phyloP scores from a whole-genome alignment of 2,113 vertebrate species.

The Poeciliopsis prolifica region DNA sequence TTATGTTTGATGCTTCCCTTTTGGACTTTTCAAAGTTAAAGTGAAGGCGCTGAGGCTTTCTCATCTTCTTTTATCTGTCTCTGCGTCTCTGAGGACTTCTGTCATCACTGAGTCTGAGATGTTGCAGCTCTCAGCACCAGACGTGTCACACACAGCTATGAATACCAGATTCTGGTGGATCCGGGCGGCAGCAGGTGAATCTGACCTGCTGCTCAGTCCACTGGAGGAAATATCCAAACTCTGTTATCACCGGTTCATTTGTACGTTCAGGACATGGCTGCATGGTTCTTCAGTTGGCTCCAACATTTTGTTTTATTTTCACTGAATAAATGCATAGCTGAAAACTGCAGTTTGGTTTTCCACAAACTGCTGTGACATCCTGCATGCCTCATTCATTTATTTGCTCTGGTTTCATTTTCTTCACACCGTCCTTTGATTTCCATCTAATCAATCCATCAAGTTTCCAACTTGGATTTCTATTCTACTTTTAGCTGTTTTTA shows the following conservation, averaged over 20 bases:
- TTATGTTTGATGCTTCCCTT: neutral
- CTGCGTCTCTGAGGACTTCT: neutral
- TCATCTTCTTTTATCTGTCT: fast-evolving
- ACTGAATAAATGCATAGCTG: neutral
- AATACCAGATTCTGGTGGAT: neutral
- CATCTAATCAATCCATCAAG: too few species aligned
- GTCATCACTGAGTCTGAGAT: neutral
- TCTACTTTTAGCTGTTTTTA: too few species aligned
- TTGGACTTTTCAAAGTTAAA: neutral
- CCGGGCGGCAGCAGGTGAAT: neutral
- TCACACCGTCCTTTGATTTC: too few species aligned
- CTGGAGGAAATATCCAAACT: neutral
- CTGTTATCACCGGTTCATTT: neutral
- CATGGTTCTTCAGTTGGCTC: too few species aligned
- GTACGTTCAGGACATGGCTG: neutral
- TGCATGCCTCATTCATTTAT: too few species aligned
- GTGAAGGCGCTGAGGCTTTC: neutral
- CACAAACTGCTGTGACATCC: neutral
- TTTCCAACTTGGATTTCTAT: too few species aligned
- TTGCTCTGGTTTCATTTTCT: too few species aligned
- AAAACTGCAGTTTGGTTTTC: neutral
- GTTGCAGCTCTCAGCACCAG: neutral
- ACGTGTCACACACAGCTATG: constrained; percentile 3
- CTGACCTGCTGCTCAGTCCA: neutral
- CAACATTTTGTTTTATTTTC: neutral